These are phyloP conservation scores for Pachypanchax playfairii DNA, from an alignment of 2,113 vertebrate genomes.

Conservation along the genomic window DNA sequence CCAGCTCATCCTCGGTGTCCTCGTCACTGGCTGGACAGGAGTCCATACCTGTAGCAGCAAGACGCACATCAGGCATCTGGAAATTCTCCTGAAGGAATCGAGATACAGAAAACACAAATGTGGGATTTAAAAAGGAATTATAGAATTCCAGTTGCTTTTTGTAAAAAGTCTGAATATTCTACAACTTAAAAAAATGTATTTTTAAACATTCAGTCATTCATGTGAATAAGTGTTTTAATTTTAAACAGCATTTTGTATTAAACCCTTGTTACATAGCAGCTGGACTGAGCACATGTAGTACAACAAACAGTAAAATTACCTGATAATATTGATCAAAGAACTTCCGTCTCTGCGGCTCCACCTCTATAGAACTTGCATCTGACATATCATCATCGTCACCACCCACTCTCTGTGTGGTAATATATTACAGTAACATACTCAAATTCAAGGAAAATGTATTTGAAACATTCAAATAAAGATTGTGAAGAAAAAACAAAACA, in stretches of 20 bases:
- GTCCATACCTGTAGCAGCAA: constrained; percentile 81
- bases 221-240: background rate
- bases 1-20: constrained; percentile 81
- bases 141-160: background rate
- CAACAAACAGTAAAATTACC: constrained; percentile 34
- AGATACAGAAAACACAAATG: background rate
- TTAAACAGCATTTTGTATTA: background rate
- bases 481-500: background rate
- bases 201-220: background rate
- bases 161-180: background rate
- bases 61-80: constrained; percentile 73
- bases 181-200: background rate
- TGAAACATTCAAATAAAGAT: background rate
- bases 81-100: constrained; percentile 73
- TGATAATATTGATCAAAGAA: constrained; percentile 69
- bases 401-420: constrained; percentile 47
- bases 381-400: constrained; percentile 34
- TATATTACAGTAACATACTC: background rate
- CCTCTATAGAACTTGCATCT: constrained; percentile 59
- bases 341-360: constrained; percentile 57
- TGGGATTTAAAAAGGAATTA: background rate
- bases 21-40: constrained; percentile 85
- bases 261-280: too few species aligned
- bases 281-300: background rate
- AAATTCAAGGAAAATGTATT: background rate